Evolutionary conservation across 2,888 invertebrate species (phyloP).

Genomic region (Sicus ferrugineus): DNA sequence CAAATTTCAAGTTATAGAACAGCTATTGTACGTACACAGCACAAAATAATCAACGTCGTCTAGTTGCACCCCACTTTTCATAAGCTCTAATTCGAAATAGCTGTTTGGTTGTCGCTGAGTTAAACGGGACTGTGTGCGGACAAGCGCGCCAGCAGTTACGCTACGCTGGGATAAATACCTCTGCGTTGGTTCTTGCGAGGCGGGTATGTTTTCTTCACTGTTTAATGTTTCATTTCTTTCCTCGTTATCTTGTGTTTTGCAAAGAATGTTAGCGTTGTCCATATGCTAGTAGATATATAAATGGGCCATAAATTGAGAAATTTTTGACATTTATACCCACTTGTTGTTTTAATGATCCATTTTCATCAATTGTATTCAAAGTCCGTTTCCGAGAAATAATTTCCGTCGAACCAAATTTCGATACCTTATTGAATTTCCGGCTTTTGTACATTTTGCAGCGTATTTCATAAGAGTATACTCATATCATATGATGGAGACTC

Average conservation of each 20-base stretch:
- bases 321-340: constrained; percentile 42
- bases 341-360: constrained; percentile 55
- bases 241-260: constrained; percentile 34
- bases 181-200: constrained; percentile 62
- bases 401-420: constrained; percentile 33
- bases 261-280: background rate
- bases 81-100: constrained; percentile 60
- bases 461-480: too few species aligned
- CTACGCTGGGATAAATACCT: constrained; percentile 63
- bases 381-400: constrained; percentile 39
- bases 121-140: constrained; percentile 54
- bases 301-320: background rate
- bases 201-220: constrained; percentile 61
- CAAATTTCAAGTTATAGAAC: background rate
- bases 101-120: constrained; percentile 56
- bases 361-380: constrained; percentile 54
- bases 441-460: constrained; percentile 43
- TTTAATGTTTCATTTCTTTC: constrained; percentile 45
- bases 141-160: constrained; percentile 52
- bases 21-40: constrained; percentile 46
- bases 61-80: constrained; percentile 57
- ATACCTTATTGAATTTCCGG: constrained; percentile 45
- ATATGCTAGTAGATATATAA: background rate
- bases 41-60: constrained; percentile 57
- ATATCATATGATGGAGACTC: too few species aligned